Evolutionary conservation across 2,888 invertebrate genomes (phyloP), one percentile per base, ranked within the genome.

Genomic region (Petrophora chlorosata): DNA sequence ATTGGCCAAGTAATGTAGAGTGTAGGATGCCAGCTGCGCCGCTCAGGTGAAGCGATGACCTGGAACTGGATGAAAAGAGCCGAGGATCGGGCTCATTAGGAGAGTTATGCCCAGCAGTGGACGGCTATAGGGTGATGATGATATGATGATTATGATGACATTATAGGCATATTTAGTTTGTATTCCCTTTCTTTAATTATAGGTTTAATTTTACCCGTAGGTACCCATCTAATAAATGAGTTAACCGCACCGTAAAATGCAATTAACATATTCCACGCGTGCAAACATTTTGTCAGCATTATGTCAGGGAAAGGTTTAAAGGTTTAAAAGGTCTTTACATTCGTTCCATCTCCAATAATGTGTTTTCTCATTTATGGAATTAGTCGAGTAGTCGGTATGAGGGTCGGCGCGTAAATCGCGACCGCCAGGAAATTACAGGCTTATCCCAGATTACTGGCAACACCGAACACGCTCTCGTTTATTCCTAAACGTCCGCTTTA

Each of bases 371-470:
- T 58, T 59, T 52, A 59, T 51, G 46, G 58, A 60, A 66, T 62
- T 61, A 61, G 46, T 43, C 58, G 41, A 43, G 44, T 43, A 49
- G 48, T 39, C 41, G 60, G 59, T 61, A 61, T 63, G 56, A 57
- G 61, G 63, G 63, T 59, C 50, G 61, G 55, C 53, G 61, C 69
- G 67, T 74, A 75, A 76, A 74, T 76, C 65, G 70, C 61, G 65
- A 62, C 70, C 65, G 65, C 69, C 65, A 63, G 63, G 73, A 79
- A 79, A 79, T 80, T 76, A 76, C 68, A 56, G 64, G 73, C 70
- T 79, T 79, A 80, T 79, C 78, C 76, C 70, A 63, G 74, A 77
- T 81, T 75, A 77, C 67, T 58, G 62, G 65, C 61, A 67, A 69
- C 75, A 68, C 76, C 71, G 69, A 74, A 70, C 73, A 68, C 60